Evolutionary conservation across 2,888 invertebrate species (phyloP).

Genomic region (Hypercompe scribonia): DNA sequence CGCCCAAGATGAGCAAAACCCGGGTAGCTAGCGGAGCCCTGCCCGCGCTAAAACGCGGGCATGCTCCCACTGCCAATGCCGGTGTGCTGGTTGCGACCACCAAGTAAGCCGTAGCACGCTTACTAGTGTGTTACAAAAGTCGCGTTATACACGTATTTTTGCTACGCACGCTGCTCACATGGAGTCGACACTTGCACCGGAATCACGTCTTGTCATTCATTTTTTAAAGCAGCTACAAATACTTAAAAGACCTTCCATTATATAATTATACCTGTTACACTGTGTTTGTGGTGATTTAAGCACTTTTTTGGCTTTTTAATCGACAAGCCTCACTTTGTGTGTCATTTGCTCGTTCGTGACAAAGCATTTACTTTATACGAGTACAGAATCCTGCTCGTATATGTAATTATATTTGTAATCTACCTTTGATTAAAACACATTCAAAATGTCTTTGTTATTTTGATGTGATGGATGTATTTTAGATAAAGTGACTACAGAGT

Average conservation of each 20-base stretch:
- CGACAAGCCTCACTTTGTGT: neutral
- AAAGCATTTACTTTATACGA: neutral
- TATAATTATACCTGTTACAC: neutral
- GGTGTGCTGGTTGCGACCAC: conserved; percentile 82
- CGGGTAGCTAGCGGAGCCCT: conserved; percentile 87
- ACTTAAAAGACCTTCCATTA: neutral
- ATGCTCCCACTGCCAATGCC: conserved; percentile 82
- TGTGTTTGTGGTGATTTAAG: conserved; percentile 14
- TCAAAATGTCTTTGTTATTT: conserved; percentile 1
- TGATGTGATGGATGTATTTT: neutral
- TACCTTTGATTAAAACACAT: neutral
- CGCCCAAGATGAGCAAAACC: conserved; percentile 88
- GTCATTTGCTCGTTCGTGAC: conserved; percentile 5
- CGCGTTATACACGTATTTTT: conserved; percentile 54
- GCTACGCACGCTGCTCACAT: conserved; percentile 60
- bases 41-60: conserved; percentile 83
- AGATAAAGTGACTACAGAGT: neutral
- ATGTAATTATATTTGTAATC: neutral
- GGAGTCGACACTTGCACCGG: conserved; percentile 53
- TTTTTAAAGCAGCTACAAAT: conserved; percentile 3
- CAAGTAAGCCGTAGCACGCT: conserved; percentile 83
- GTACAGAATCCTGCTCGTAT: neutral
- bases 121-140: conserved; percentile 70
- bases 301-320: conserved; percentile 14
- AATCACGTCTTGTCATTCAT: conserved; percentile 39